Evolutionary conservation across 2,888 invertebrate genomes (phyloP).

Genomic region (Pycnomerus fuliginosus): DNA sequence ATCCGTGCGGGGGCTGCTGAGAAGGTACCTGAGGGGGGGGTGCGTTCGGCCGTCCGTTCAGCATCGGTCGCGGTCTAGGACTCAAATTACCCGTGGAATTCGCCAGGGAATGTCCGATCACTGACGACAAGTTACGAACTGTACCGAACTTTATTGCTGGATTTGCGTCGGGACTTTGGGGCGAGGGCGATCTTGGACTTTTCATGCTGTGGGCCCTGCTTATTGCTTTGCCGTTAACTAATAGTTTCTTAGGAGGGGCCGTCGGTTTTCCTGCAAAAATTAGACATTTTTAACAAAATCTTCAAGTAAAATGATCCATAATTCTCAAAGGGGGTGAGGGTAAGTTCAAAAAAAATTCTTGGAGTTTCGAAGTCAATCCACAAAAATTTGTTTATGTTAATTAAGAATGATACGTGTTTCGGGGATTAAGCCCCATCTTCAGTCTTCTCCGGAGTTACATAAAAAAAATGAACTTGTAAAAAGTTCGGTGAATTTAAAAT

Average conservation of each 20-base stretch:
- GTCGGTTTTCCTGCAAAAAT: constrained; percentile 56
- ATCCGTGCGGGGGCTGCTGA: constrained; percentile 51
- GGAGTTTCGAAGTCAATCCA: too few species aligned
- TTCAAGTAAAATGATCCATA: too few species aligned
- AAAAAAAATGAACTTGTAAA: too few species aligned
- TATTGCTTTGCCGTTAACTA: constrained; percentile 58
- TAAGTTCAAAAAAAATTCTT: too few species aligned
- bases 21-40: constrained; percentile 49
- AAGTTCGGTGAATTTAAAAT: too few species aligned
- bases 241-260: constrained; percentile 66
- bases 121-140: constrained; percentile 51
- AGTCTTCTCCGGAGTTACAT: too few species aligned
- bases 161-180: constrained; percentile 51
- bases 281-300: too few species aligned
- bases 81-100: constrained; percentile 38
- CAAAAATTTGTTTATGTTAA: too few species aligned
- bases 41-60: constrained; percentile 46
- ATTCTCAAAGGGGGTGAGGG: too few species aligned
- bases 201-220: constrained; percentile 83
- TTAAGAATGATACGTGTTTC: too few species aligned
- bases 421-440: too few species aligned
- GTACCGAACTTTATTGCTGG: constrained; percentile 47
- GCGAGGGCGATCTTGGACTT: constrained; percentile 69
- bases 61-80: constrained; percentile 40
- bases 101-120: constrained; percentile 58